Conservation (phyloP, 2,113 vertebrate genomes). For the Sitta europaea region DNA sequence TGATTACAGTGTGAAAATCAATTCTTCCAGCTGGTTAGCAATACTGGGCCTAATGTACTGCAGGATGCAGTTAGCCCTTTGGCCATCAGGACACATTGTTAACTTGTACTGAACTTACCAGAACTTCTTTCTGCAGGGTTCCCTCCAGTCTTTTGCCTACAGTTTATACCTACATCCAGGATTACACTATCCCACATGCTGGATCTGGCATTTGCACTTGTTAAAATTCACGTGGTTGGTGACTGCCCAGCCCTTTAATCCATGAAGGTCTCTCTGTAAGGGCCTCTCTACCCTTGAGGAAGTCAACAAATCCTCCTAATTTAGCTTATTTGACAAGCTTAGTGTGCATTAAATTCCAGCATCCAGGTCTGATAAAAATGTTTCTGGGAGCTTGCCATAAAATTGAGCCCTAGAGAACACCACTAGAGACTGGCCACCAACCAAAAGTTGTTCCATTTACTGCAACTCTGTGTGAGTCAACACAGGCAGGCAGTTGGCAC, state of each 20-base stretch:
- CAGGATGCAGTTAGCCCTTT: background rate
- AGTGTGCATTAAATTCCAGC: background rate
- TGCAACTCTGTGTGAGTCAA: background rate
- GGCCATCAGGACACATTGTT: background rate
- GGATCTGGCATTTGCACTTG: background rate
- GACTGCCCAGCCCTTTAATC: background rate
- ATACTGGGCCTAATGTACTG: too few relatives aligned
- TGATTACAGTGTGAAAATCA: background rate
- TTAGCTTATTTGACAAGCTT: background rate
- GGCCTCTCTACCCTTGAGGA: background rate
- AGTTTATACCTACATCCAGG: too few relatives aligned
- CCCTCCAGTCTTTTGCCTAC: background rate
- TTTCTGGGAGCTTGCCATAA: background rate
- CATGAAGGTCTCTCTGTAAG: background rate
- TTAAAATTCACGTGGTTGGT: background rate
- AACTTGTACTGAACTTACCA: accelerated
- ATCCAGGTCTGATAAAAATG: background rate
- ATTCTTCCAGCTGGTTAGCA: background rate
- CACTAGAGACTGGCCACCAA: background rate
- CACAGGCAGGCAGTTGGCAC: background rate
- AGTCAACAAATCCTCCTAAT: background rate
- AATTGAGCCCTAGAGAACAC: background rate
- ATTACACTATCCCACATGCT: background rate
- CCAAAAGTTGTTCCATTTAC: background rate
- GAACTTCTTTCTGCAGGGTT: background rate